phyloP scores from a whole-genome alignment of 2,113 vertebrate species.

The Hiodon alosoides region DNA sequence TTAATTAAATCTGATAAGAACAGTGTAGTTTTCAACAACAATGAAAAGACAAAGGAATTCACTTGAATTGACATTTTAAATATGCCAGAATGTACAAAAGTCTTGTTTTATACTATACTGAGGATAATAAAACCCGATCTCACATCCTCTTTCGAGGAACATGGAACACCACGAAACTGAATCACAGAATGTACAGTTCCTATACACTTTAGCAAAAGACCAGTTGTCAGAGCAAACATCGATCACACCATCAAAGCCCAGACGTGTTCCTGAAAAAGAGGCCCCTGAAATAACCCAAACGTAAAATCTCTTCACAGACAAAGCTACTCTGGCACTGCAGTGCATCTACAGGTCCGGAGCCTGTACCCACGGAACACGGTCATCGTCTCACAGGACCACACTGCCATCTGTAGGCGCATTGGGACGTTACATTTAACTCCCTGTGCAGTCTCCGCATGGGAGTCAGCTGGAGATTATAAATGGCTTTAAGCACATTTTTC shows the following conservation, averaged over 20 bases:
- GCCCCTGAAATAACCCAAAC: constrained; percentile 13
- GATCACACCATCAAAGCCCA: constrained; percentile 7
- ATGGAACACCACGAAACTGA: no score
- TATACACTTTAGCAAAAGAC: no score
- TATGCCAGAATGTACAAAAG: no score
- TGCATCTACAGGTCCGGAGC: constrained; percentile 30
- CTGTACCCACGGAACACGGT: neutral
- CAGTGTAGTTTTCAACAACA: no score
- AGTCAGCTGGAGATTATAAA: neutral
- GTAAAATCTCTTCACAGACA: constrained; percentile 20
- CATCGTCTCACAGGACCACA: constrained; percentile 29
- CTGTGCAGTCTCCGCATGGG: neutral
- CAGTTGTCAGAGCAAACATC: neutral
- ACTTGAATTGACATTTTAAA: no score
- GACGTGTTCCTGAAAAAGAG: constrained; percentile 7
- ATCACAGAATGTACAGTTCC: no score
- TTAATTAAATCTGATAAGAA: no score
- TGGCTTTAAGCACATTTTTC: neutral
- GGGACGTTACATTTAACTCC: neutral
- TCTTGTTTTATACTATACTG: no score
- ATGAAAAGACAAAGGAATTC: no score
- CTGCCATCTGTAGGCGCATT: constrained; percentile 37
- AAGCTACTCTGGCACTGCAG: constrained; percentile 24
- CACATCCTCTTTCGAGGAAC: no score
- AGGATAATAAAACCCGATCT: no score